Evolutionary conservation across 2,888 invertebrate genomes (phyloP).

Genomic region (Apoderus coryli): DNA sequence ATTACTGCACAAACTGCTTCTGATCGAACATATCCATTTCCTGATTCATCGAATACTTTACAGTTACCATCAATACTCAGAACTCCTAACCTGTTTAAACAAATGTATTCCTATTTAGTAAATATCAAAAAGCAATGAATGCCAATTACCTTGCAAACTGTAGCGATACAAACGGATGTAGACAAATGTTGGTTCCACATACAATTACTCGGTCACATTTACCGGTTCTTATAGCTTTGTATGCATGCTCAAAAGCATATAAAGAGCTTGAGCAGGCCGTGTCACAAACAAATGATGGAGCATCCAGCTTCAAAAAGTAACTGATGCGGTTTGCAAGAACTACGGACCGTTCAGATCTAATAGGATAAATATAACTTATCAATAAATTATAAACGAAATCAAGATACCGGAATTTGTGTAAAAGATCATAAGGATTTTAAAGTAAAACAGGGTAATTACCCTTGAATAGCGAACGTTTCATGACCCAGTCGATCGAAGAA

Average conservation of each 20-base stretch:
- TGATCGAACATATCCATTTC: slow-evolving; percentile 67
- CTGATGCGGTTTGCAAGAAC: slow-evolving; percentile 87
- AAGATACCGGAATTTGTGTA: no score
- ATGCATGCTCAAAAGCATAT: slow-evolving; percentile 72
- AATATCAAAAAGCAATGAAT: not conserved
- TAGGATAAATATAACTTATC: not conserved
- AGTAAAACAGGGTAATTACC: slow-evolving; percentile 29
- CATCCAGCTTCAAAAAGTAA: slow-evolving; percentile 72
- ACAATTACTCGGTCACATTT: slow-evolving; percentile 82
- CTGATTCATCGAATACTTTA: slow-evolving; percentile 77
- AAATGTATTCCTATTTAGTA: not conserved
- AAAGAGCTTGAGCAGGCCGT: slow-evolving; percentile 89
- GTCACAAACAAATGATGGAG: slow-evolving; percentile 77
- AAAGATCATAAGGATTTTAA: no score
- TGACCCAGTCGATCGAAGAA: slow-evolving; percentile 54
- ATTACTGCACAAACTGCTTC: slow-evolving; percentile 59
- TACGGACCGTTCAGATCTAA: slow-evolving; percentile 46
- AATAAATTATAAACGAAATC: not conserved
- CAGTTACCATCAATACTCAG: slow-evolving; percentile 75
- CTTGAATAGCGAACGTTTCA: slow-evolving; percentile 38
- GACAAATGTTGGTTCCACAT: slow-evolving; percentile 68
- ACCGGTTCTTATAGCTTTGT: slow-evolving; percentile 58
- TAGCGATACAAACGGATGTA: slow-evolving; percentile 75
- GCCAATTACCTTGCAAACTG: slow-evolving; percentile 65
- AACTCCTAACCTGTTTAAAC: slow-evolving; percentile 44